Conservation (phyloP, 1,140 invertebrate genomes). For the Leucophenga varia region DNA sequence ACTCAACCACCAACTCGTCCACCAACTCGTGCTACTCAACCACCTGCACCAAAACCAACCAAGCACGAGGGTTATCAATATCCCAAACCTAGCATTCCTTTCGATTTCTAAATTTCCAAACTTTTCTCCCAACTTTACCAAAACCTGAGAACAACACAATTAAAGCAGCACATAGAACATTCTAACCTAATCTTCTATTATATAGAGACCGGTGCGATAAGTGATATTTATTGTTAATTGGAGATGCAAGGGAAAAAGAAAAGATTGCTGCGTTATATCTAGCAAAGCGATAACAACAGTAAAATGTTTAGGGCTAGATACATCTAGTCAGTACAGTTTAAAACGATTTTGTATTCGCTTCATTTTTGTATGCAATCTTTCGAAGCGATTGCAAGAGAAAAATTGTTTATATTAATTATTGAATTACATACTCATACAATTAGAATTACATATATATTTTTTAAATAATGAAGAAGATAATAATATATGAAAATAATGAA, state of each 20-base stretch:
- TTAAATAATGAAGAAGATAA: too few relatives aligned
- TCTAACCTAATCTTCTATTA: neutral
- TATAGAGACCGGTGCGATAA: neutral
- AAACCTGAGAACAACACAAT: neutral
- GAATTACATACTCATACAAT: constrained; percentile 40
- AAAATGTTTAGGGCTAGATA: constrained; percentile 52
- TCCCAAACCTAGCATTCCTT: constrained; percentile 56
- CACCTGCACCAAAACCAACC: constrained; percentile 33
- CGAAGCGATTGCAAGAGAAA: constrained; percentile 31
- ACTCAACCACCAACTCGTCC: constrained; percentile 2
- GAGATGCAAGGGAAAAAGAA: too few relatives aligned
- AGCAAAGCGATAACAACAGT: constrained; percentile 44
- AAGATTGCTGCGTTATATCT: constrained; percentile 20
- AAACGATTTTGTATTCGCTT: constrained; percentile 38
- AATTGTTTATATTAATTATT: constrained; percentile 47
- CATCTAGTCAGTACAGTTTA: constrained; percentile 54
- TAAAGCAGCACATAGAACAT: neutral
- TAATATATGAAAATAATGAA: too few relatives aligned
- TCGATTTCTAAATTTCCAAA: constrained; percentile 45
- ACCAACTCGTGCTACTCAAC: constrained; percentile 20
- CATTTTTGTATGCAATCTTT: constrained; percentile 32
- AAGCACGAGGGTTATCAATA: constrained; percentile 57
- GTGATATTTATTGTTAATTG: neutral
- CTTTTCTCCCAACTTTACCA: neutral
- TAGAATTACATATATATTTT: constrained; percentile 29